Evolutionary conservation across 2,113 vertebrate species (phyloP).

Genomic region (Tinamus guttatus): DNA sequence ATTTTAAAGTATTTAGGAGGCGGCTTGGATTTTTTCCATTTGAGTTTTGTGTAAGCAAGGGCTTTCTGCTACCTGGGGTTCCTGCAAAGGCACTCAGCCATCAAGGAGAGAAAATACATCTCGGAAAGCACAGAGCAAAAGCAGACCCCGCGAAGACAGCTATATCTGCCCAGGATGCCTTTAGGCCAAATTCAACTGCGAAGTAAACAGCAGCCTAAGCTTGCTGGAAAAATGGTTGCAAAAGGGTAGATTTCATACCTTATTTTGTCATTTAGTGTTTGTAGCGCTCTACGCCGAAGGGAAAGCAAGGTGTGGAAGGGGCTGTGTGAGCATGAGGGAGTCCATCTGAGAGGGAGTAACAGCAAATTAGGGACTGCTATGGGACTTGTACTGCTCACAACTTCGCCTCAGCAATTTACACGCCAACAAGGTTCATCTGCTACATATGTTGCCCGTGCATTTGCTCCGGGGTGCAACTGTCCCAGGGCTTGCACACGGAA

Average conservation of each 20-base stretch:
- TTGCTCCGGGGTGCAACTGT: neutral
- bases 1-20: slow-evolving; percentile 51
- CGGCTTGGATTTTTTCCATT: slow-evolving; percentile 53
- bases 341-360: neutral
- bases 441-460: neutral
- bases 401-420: neutral
- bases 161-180: neutral
- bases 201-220: neutral
- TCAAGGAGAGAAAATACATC: neutral
- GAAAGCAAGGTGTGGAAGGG: neutral
- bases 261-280: neutral
- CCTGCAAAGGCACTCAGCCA: slow-evolving; percentile 3
- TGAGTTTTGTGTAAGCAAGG: slow-evolving; percentile 20
- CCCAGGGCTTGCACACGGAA: neutral
- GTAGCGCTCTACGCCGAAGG: neutral
- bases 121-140: neutral
- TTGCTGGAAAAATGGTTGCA: neutral
- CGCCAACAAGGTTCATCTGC: neutral
- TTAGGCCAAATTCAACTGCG: neutral
- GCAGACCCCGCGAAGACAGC: neutral
- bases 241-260: neutral
- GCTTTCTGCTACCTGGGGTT: slow-evolving; percentile 2
- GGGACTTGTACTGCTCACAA: neutral
- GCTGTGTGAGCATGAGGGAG: neutral
- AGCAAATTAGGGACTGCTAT: neutral